Conservation (phyloP, 2,113 vertebrate species). For the Phylloscopus trochiloides region DNA sequence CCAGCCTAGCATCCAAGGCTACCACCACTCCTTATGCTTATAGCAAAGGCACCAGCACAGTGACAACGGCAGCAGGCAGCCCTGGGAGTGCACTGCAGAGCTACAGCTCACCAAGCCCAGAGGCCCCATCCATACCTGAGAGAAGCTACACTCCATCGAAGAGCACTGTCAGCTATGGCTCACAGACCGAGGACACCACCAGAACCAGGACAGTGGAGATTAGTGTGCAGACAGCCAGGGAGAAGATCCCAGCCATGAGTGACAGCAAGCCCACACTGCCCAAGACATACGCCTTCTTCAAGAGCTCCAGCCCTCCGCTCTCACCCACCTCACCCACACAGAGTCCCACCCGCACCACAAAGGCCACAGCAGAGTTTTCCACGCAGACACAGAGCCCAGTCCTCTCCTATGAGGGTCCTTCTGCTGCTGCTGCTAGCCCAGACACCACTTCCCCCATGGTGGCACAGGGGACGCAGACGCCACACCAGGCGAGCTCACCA, state of each 20-base stretch:
- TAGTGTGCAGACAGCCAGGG: constrained; percentile 55
- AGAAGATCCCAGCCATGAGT: constrained; percentile 67
- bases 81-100: not conserved
- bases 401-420: constrained; percentile 62
- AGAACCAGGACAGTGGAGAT: constrained; percentile 33
- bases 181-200: constrained; percentile 71
- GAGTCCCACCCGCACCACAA: constrained; percentile 77
- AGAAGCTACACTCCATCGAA: constrained; percentile 70
- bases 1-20: constrained; percentile 72
- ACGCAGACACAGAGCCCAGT: constrained; percentile 85
- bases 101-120: constrained; percentile 45
- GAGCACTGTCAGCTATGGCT: constrained; percentile 61
- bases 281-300: constrained; percentile 84
- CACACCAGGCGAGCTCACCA: constrained; percentile 78
- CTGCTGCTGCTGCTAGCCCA: constrained; percentile 13
- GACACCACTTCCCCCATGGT: constrained; percentile 72
- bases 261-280: constrained; percentile 73
- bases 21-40: constrained; percentile 49
- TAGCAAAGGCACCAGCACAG: constrained; percentile 45
- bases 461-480: constrained; percentile 83
- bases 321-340: constrained; percentile 88
- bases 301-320: constrained; percentile 85
- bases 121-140: constrained; percentile 14
- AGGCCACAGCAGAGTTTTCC: constrained; percentile 87
- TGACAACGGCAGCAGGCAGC: constrained; percentile 60